Evolutionary conservation across 2,888 invertebrate genomes (phyloP).

Genomic region (Darwinula stevensoni): DNA sequence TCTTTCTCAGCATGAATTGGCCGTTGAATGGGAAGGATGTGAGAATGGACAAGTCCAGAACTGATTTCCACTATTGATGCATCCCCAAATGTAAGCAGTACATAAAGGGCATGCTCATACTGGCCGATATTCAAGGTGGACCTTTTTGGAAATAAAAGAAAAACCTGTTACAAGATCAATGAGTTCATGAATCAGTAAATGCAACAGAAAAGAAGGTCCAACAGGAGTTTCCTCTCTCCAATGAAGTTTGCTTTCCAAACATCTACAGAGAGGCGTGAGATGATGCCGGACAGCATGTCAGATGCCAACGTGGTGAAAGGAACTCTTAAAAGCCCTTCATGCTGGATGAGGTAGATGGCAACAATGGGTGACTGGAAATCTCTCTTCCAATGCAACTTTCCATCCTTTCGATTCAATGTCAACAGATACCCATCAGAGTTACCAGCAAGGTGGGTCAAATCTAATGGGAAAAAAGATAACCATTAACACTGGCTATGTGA

Average conservation of each 20-base stretch:
- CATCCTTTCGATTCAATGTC: slow-evolving; percentile 50
- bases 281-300: slow-evolving; percentile 13
- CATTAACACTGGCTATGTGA: too few species aligned
- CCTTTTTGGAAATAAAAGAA: slow-evolving; percentile 23
- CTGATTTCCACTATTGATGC: slow-evolving; percentile 8
- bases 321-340: slow-evolving; percentile 13
- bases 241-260: slow-evolving; percentile 17
- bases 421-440: slow-evolving; percentile 60
- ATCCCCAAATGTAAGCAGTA: slow-evolving; percentile 69
- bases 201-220: slow-evolving; percentile 13
- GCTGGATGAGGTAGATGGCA: slow-evolving; percentile 34
- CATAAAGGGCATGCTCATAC: slow-evolving; percentile 56
- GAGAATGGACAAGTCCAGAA: too few species aligned
- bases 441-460: slow-evolving; percentile 59
- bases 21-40: slow-evolving; percentile 39
- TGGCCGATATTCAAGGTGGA: slow-evolving; percentile 80
- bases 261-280: slow-evolving; percentile 13
- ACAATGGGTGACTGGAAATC: slow-evolving; percentile 64
- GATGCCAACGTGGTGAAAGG: slow-evolving; percentile 14
- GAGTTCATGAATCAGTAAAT: slow-evolving; percentile 5
- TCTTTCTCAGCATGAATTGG: slow-evolving; percentile 17
- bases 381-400: slow-evolving; percentile 59
- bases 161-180: too few species aligned
- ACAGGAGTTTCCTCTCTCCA: slow-evolving; percentile 25
- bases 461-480: too few species aligned